Percentiles rank a stretch among this genome's conserved stretches.
Conservation (phyloP, 1,140 invertebrate genomes). For the Hylaeus volcanicus region DNA sequence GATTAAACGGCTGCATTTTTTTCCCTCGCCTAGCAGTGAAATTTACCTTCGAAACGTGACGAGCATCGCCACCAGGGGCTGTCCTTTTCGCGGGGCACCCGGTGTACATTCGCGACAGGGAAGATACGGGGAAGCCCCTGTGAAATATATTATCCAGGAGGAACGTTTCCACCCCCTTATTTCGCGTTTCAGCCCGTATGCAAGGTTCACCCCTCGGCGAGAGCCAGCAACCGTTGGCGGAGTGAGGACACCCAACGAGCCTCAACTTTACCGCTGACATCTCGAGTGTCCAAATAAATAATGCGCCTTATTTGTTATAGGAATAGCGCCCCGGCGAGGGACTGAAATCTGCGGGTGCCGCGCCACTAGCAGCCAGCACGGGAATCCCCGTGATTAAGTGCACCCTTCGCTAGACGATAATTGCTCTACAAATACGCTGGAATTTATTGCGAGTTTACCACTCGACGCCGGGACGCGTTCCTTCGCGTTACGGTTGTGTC, state of each 20-base stretch:
- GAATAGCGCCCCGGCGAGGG: conserved; percentile 41
- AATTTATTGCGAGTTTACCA: conserved; percentile 24
- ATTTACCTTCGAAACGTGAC: conserved; percentile 39
- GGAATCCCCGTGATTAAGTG: conserved; percentile 50
- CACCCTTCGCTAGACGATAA: conserved; percentile 39
- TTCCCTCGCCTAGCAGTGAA: neutral
- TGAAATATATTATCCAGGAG: conserved; percentile 66
- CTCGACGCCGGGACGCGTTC: neutral
- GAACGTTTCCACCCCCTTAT: conserved; percentile 61
- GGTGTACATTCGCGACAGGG: conserved; percentile 18
- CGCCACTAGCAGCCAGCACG: conserved; percentile 15
- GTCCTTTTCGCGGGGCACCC: conserved; percentile 38
- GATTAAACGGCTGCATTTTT: conserved; percentile 26
- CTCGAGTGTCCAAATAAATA: conserved; percentile 74
- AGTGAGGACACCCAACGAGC: conserved; percentile 42
- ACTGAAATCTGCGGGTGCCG: conserved; percentile 53
- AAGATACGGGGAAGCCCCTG: conserved; percentile 17
- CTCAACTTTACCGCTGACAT: conserved; percentile 73
- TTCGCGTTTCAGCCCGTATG: conserved; percentile 51
- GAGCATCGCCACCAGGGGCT: conserved; percentile 24
- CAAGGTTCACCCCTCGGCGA: conserved; percentile 23
- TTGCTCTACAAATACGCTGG: conserved; percentile 40
- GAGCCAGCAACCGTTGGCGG: conserved; percentile 34
- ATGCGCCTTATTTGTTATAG: conserved; percentile 75
- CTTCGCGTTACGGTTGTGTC: neutral